A percentile compares a stretch with the other conserved stretches of the same genome.
Evolutionary conservation across 2,888 invertebrate genomes (phyloP).

Genomic region (Zelleria hepariella): DNA sequence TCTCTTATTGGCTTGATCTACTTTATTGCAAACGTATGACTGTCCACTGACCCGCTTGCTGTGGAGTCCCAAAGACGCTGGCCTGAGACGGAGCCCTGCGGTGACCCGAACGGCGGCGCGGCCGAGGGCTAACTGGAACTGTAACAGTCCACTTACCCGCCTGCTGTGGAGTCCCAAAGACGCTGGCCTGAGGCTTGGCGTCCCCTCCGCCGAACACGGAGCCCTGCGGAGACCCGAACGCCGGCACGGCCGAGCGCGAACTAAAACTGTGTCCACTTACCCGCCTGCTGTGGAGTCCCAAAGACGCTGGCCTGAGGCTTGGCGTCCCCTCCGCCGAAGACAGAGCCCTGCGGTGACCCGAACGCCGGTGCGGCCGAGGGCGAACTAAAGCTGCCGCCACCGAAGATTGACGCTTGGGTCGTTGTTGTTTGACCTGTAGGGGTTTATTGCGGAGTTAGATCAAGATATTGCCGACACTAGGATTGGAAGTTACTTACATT

Average conservation of each 20-base stretch:
- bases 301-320: conserved; percentile 27
- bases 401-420: conserved; percentile 32
- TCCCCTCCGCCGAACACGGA: background rate
- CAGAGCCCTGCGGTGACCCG: conserved; percentile 21
- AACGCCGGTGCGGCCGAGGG: conserved; percentile 37
- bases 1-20: no score
- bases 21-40: no score
- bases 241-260: background rate
- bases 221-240: background rate
- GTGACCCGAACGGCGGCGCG: background rate
- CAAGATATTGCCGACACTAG: no score
- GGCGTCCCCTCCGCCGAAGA: background rate
- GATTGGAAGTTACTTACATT: no score
- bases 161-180: background rate
- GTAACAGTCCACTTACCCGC: background rate
- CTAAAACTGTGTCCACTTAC: conserved; percentile 25
- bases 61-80: background rate
- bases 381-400: conserved; percentile 43
- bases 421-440: conserved; percentile 44
- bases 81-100: background rate
- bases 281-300: conserved; percentile 40
- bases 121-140: background rate
- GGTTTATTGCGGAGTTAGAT: background rate
- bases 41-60: background rate
- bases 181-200: background rate